phyloP scores from a whole-genome alignment of 92 coral and sea anemone species.

The Nematostella vectensis region DNA sequence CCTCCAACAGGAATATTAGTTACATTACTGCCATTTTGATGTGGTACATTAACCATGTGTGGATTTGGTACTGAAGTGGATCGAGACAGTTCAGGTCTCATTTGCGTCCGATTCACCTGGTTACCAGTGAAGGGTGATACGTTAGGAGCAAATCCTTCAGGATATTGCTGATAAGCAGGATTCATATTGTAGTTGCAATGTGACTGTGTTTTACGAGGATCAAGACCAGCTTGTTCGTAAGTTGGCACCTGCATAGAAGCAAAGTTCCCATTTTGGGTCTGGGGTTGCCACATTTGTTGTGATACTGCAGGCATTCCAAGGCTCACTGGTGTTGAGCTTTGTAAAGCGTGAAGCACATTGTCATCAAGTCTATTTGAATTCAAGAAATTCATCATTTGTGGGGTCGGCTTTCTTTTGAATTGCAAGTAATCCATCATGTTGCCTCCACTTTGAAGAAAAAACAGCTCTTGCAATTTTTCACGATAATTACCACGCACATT shows the following conservation, averaged over 20 bases:
- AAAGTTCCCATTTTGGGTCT: conserved; percentile 38
- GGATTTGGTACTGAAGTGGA: conserved; percentile 69
- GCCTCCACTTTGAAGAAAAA: conserved; percentile 89
- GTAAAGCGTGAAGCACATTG: conserved; percentile 30
- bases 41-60: conserved; percentile 7
- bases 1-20: conserved; percentile 12
- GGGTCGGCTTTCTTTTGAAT: conserved; percentile 75
- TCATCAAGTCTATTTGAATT: conserved; percentile 85
- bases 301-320: conserved; percentile 41
- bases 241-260: conserved; percentile 51
- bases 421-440: conserved; percentile 72
- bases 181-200: conserved; percentile 38
- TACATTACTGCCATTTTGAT: conserved; percentile 12
- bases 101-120: conserved; percentile 43
- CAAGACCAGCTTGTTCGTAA: conserved; percentile 72
- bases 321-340: conserved; percentile 47
- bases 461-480: conserved; percentile 85
- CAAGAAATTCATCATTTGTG: conserved; percentile 51
- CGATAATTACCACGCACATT: conserved; percentile 63
- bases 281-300: conserved; percentile 43
- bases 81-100: conserved; percentile 50
- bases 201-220: conserved; percentile 41
- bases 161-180: conserved; percentile 42
- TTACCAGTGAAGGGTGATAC: conserved; percentile 85
- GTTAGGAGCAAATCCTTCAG: conserved; percentile 74